Evolutionary conservation across 2,113 vertebrate species (phyloP).

Genomic region (Siniperca knerii): DNA sequence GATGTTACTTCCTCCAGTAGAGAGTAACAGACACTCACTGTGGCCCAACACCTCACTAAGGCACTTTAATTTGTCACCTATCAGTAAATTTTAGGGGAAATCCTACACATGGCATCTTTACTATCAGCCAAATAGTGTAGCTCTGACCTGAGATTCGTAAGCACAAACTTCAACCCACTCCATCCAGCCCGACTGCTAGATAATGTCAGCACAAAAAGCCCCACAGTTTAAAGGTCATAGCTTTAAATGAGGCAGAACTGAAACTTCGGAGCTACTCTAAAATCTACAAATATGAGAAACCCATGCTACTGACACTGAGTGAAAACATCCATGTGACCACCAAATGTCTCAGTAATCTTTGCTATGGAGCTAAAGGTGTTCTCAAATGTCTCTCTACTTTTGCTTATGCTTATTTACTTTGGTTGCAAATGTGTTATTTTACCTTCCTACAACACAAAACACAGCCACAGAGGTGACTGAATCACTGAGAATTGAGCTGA

Average conservation of each 20-base stretch:
- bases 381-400: not conserved
- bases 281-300: not conserved
- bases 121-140: not conserved
- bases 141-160: conserved; percentile 49
- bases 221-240: not conserved
- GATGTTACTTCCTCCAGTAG: not conserved
- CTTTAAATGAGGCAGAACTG: not conserved
- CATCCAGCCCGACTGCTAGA: conserved; percentile 36
- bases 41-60: not conserved
- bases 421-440: not conserved
- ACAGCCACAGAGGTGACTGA: not conserved
- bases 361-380: not conserved
- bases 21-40: not conserved
- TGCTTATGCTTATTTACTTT: conserved; percentile 1
- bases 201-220: conserved; percentile 1
- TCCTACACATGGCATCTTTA: not conserved
- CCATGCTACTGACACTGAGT: not conserved
- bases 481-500: not conserved
- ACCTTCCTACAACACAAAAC: not conserved
- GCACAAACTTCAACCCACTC: conserved; percentile 42
- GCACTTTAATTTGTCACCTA: conserved; percentile 35
- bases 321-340: not conserved
- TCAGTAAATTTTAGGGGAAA: not conserved
- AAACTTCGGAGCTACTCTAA: not conserved
- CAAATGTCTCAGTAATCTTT: not conserved